Evolutionary conservation across 2,888 invertebrate species (phyloP).

Genomic region (Epinotia ramella): DNA sequence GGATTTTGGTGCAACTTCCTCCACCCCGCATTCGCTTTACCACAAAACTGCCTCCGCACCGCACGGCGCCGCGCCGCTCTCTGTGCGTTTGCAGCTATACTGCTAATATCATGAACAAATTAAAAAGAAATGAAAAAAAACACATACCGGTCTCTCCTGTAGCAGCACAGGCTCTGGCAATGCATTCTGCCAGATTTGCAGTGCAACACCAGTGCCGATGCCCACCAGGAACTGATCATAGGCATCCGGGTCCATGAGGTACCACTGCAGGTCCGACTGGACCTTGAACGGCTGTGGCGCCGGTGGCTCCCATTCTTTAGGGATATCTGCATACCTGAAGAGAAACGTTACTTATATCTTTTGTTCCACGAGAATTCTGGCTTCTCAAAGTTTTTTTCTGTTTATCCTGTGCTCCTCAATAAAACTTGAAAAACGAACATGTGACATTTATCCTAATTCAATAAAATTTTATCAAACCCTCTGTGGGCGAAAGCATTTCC

Average conservation of each 20-base stretch:
- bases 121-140: background rate
- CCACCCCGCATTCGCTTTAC: no score
- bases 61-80: no score
- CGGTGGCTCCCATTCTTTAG: conserved; percentile 97
- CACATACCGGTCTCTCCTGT: conserved; percentile 90
- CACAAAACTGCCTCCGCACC: no score
- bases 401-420: no score
- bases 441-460: conserved; percentile 5
- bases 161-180: conserved; percentile 93
- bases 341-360: background rate
- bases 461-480: background rate
- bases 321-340: conserved; percentile 92
- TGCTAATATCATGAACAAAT: background rate
- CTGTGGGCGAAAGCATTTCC: background rate
- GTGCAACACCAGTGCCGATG: conserved; percentile 91
- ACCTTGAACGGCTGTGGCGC: conserved; percentile 95
- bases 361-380: background rate
- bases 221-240: conserved; percentile 98
- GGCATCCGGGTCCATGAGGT: conserved; percentile 96
- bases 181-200: conserved; percentile 96
- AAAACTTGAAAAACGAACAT: background rate
- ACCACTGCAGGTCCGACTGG: conserved; percentile 96
- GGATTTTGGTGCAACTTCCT: no score
- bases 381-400: no score
- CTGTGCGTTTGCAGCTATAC: no score